These are phyloP conservation scores for Gastracanthus pulcherrimus DNA, from an alignment of 2,888 invertebrate species.

Conservation along the genomic window DNA sequence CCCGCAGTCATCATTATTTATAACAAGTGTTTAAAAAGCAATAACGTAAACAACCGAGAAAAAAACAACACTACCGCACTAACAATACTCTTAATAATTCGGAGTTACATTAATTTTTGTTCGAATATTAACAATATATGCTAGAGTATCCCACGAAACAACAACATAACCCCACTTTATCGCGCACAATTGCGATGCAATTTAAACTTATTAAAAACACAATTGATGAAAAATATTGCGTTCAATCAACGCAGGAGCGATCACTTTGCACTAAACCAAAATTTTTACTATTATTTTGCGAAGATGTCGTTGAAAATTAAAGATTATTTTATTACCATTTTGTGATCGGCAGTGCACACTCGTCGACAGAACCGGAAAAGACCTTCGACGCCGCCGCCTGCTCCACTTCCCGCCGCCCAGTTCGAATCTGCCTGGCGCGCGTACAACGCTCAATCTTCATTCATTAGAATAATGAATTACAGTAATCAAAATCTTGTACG, in stretches of 20 bases:
- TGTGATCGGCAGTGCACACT: constrained; percentile 59
- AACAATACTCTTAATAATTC: background rate
- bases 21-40: background rate
- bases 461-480: no score
- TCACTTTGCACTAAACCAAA: background rate
- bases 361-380: constrained; percentile 65
- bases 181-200: background rate
- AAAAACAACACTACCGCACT: background rate
- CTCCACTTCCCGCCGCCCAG: constrained; percentile 1
- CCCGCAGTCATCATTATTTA: background rate
- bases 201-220: background rate
- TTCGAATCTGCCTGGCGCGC: background rate
- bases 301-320: constrained; percentile 38
- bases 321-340: constrained; percentile 64
- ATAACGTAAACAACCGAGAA: background rate
- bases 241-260: background rate
- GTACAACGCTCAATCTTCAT: no score
- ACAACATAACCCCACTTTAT: constrained; percentile 51
- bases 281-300: background rate
- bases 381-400: constrained; percentile 2
- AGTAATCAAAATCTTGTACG: no score
- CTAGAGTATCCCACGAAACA: background rate
- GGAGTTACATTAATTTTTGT: background rate
- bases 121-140: background rate
- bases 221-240: constrained; percentile 28